These are phyloP conservation scores for Tethya wilhelma DNA, from an alignment of 37 sponge, comb jelly and placozoan genomes.

Conservation along the genomic window DNA sequence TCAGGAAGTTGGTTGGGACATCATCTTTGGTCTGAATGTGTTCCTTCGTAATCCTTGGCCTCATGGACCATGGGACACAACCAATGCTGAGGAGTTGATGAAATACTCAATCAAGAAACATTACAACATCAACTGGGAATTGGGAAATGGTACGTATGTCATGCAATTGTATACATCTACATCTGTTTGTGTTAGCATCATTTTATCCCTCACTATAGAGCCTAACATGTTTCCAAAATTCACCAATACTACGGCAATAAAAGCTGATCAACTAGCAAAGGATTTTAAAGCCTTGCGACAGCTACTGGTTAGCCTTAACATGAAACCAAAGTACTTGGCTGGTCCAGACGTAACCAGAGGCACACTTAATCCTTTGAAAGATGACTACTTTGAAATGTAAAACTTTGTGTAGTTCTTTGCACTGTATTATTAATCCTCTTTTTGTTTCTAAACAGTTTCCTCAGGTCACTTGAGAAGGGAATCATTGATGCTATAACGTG, in stretches of 20 bases:
- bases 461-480: not conserved
- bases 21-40: conserved; percentile 64
- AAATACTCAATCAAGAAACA: conserved; percentile 45
- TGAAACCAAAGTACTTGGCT: conserved; percentile 4
- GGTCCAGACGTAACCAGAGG: conserved; percentile 56
- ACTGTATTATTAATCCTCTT: not conserved
- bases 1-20: conserved; percentile 28
- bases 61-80: conserved; percentile 41
- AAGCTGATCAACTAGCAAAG: conserved; percentile 24
- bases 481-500: conserved; percentile 57
- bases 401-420: not conserved
- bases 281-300: conserved; percentile 30
- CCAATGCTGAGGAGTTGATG: conserved; percentile 52
- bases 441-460: conserved; percentile 17
- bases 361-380: not conserved
- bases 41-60: not conserved
- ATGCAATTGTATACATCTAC: no score
- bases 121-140: conserved; percentile 60
- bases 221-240: conserved; percentile 31
- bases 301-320: conserved; percentile 12
- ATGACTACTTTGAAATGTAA: not conserved
- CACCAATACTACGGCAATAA: not conserved
- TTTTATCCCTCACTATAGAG: no score
- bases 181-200: no score
- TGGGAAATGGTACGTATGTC: conserved; percentile 79